Conservation (phyloP, 2,113 vertebrate genomes). For the Zosterops borbonicus region DNA sequence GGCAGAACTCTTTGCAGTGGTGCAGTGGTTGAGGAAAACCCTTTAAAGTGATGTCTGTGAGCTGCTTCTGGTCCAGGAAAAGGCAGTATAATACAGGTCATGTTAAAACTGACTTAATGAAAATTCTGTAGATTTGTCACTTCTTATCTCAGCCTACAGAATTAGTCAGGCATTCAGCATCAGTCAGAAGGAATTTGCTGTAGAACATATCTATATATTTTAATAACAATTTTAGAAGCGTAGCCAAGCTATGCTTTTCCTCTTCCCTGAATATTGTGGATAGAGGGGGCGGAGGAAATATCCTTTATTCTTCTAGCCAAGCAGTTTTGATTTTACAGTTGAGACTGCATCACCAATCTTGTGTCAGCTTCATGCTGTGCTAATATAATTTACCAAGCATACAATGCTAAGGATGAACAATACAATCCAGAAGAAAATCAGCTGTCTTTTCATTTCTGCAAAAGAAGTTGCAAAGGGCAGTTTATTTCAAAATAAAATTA, state of each 20-base stretch:
- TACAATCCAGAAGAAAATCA: not conserved
- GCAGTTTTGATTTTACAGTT: conserved; percentile 5
- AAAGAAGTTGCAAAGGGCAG: not conserved
- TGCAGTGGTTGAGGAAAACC: not conserved
- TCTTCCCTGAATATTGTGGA: not conserved
- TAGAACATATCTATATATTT: not conserved
- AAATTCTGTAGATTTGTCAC: not conserved
- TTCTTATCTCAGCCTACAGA: not conserved
- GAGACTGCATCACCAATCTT: not conserved
- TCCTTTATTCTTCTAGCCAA: conserved; percentile 1
- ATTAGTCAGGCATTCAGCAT: not conserved
- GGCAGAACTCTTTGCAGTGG: not conserved
- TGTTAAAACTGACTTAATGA: not conserved
- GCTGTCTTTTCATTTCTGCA: not conserved
- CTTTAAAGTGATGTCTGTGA: not conserved
- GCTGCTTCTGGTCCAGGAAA: not conserved
- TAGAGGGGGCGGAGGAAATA: not conserved
- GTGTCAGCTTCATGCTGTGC: conserved; percentile 30
- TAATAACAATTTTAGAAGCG: not conserved
- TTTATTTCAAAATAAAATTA: conserved; percentile 20
- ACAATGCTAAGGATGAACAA: not conserved
- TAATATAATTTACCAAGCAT: conserved; percentile 11
- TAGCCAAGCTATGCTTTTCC: not conserved
- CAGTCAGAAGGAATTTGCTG: not conserved
- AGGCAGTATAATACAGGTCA: not conserved